Conservation (phyloP, 2,113 vertebrate species). For the Hystrix brachyura region DNA sequence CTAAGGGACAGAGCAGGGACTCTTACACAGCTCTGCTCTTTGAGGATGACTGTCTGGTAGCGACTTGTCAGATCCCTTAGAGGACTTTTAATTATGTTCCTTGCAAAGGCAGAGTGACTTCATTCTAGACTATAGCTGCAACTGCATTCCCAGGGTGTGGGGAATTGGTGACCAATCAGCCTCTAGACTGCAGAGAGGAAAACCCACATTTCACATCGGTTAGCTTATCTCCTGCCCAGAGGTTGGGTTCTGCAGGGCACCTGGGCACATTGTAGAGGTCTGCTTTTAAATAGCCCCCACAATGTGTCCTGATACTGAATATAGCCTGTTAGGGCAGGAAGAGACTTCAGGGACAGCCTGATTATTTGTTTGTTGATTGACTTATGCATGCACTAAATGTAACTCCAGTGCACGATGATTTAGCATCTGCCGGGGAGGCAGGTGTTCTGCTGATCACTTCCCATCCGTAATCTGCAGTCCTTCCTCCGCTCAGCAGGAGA, state of each 20-base stretch:
- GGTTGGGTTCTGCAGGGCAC: conserved; percentile 48
- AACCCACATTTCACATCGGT: conserved; percentile 47
- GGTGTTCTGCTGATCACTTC: not conserved
- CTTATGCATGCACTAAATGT: not conserved
- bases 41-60: not conserved
- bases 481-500: not conserved
- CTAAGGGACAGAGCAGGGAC: not conserved
- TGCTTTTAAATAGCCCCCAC: not conserved
- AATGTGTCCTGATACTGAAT: not conserved
- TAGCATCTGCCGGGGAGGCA: not conserved
- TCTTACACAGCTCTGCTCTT: not conserved
- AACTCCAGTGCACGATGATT: not conserved
- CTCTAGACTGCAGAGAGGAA: conserved; percentile 57
- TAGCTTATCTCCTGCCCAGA: conserved; percentile 51
- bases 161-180: conserved; percentile 58
- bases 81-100: not conserved
- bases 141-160: conserved; percentile 1
- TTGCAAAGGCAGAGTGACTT: conserved; percentile 48
- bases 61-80: not conserved
- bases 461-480: not conserved
- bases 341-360: not conserved
- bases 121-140: conserved; percentile 55
- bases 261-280: conserved; percentile 22
- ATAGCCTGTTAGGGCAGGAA: not conserved
- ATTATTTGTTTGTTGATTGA: not conserved